phyloP scores from a whole-genome alignment of 2,888 invertebrate genomes.

The Hofmannophila pseudospretella region DNA sequence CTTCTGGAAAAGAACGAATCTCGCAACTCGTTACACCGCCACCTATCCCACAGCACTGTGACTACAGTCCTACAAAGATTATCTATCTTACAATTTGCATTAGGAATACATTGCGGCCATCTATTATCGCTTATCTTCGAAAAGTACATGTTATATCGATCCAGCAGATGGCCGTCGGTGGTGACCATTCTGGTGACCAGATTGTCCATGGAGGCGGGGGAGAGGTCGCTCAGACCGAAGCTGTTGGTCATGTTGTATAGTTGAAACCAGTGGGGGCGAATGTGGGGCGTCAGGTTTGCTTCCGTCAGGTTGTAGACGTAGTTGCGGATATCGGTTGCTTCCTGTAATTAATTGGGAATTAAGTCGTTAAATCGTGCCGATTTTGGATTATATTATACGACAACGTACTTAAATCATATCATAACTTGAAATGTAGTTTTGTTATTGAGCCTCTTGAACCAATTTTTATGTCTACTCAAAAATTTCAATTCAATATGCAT shows the following conservation, averaged over 20 bases:
- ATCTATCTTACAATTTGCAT: constrained; percentile 73
- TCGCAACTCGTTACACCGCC: constrained; percentile 53
- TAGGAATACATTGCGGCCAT: constrained; percentile 63
- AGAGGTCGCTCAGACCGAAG: constrained; percentile 79
- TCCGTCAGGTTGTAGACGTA: constrained; percentile 86
- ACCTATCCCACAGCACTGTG: constrained; percentile 70
- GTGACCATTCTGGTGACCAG: constrained; percentile 79
- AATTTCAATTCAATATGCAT: too few species aligned
- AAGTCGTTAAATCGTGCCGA: too few species aligned
- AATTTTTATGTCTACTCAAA: too few species aligned
- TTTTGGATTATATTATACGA: too few species aligned
- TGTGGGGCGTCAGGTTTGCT: constrained; percentile 79
- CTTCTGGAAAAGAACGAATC: too few species aligned
- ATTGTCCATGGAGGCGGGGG: constrained; percentile 79
- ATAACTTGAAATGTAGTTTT: too few species aligned
- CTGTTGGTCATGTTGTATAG: constrained; percentile 86
- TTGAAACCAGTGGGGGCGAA: constrained; percentile 83
- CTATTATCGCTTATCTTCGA: constrained; percentile 69
- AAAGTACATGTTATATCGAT: constrained; percentile 74
- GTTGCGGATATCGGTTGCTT: constrained; percentile 81
- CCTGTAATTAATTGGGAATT: constrained; percentile 74
- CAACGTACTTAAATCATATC: too few species aligned
- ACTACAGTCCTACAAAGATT: constrained; percentile 76
- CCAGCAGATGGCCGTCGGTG: constrained; percentile 61
- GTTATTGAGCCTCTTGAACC: too few species aligned